Base-by-base conservation (phyloP, 2,888 invertebrate genomes). In the Keiferia lycopersicella region DNA sequence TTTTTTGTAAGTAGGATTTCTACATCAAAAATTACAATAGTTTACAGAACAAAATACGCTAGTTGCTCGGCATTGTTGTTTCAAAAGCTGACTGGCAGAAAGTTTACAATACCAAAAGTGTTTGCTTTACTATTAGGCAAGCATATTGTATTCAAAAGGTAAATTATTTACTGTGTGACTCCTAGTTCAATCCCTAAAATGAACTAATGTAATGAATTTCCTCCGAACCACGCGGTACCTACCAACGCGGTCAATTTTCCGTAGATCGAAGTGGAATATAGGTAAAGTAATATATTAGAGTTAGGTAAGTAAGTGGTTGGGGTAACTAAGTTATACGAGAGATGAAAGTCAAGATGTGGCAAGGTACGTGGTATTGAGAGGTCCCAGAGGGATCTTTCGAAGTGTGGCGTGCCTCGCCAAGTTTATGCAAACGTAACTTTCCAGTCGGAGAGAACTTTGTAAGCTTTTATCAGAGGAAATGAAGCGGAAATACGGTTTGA, bases 361-460 rank as follows among this genome's bases (percentile, higher is more conserved):
- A 45, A 45, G n/a, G 16, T 45, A 45, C 45, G 16, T 16, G 45
- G 45, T 45, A 45, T 45, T 45, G 45, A 45, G 6, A 16, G 16
- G 45, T 45, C 45, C 45, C 45, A 16, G 11, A 45, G 45, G 45
- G n/a, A 45, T 45, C 45, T 10, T 45, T 45, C 45, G 45, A 45
- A 4, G 45, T 45, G 45, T n/a, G 45, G 45, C 45, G 30, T n/a
- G 30, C 18, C 2, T 45, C 16, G 41, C 41, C 14, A 14, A 45
- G 45, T 45, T 45, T 45, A 45, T 45, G n/a, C 45, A n/a, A 45
- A 45, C n/a, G 45, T 45, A 45, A 45, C n/a, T 45, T 45, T 45
- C n/a, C 1, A 45, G 45, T n/a, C 45, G 11, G 4, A 16, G 3
- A 16, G n/a, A 45, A 45, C 45, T 45, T 45, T 45, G 45, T 7